Evolutionary conservation across 2,797 vertebrate genomes (phyloP).

Genomic region (Peromyscus nudipes): DNA sequence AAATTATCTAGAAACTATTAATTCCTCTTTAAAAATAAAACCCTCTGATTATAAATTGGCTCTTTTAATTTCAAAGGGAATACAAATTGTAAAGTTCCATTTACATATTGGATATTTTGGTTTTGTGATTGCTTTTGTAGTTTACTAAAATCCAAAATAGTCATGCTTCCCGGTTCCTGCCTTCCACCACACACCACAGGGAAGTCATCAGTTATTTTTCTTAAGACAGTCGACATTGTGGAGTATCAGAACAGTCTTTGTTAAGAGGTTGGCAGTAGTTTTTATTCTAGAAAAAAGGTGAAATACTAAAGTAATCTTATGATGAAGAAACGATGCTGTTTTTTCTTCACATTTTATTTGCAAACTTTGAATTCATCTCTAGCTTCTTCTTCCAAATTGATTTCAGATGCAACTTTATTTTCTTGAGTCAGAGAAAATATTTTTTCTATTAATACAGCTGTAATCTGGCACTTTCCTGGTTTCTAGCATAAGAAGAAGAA

Average conservation of each 20-base stretch:
- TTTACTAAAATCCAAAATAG: conserved; percentile 24
- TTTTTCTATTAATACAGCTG: conserved; percentile 44
- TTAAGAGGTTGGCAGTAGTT: conserved; percentile 54
- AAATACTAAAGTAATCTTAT: conserved; percentile 54
- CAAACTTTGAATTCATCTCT: conserved; percentile 48
- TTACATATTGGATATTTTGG: conserved; percentile 19
- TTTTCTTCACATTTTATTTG: conserved; percentile 60
- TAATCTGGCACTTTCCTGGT: conserved; percentile 2
- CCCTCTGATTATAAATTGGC: not conserved
- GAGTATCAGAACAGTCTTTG: conserved; percentile 52
- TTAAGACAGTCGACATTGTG: conserved; percentile 39
- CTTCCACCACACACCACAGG: not conserved
- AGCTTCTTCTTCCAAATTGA: conserved; percentile 58
- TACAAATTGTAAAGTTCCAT: not conserved
- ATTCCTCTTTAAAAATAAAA: not conserved
- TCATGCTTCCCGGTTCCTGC: not conserved
- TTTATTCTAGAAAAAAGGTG: conserved; percentile 62
- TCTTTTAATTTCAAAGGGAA: conserved; percentile 36
- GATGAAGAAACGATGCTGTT: conserved; percentile 39
- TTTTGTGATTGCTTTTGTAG: not conserved
- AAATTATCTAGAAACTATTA: conserved; percentile 27
- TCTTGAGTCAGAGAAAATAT: conserved; percentile 63
- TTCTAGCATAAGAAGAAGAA: conserved; percentile 22
- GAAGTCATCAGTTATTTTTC: conserved; percentile 57
- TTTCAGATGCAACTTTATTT: conserved; percentile 67